Conservation (phyloP, 2,113 vertebrate species). For the Sinocyclocheilus grahami region DNA sequence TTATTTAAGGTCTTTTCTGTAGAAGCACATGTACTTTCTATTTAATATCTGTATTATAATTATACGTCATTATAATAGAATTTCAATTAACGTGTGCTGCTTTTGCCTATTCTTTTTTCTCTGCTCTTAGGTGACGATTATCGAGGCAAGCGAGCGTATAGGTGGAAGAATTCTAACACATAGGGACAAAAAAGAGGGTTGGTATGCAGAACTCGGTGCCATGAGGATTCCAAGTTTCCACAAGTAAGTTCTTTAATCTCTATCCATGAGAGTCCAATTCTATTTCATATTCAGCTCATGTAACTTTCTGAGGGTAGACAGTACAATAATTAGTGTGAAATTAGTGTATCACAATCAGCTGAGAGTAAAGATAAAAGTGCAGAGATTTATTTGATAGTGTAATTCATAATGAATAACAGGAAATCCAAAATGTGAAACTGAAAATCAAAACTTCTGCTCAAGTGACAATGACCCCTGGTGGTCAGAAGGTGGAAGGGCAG, state of each 20-base stretch:
- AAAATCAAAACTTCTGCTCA: not conserved
- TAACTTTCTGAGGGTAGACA: not conserved
- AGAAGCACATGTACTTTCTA: not conserved
- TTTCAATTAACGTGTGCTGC: not conserved
- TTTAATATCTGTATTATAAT: not conserved
- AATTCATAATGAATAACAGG: not conserved
- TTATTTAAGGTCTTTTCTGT: not conserved
- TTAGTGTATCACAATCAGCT: not conserved
- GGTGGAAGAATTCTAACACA: conserved; percentile 84
- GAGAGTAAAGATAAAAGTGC: too few relatives aligned
- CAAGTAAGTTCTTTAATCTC: conserved; percentile 64
- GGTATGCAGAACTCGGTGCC: conserved; percentile 83
- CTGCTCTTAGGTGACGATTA: conserved; percentile 76
- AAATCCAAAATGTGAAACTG: not conserved
- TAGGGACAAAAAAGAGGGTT: conserved; percentile 76
- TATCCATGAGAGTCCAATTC: not conserved
- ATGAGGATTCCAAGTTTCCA: conserved; percentile 85
- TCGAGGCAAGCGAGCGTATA: conserved; percentile 77
- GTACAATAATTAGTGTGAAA: not conserved
- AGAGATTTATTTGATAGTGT: not conserved
- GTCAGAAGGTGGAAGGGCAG: not conserved
- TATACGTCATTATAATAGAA: not conserved
- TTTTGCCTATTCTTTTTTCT: not conserved
- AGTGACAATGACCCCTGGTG: not conserved
- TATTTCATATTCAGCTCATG: not conserved